Percentiles rank a stretch among this genome's conserved stretches.
Conservation (phyloP, 2,888 invertebrate genomes). For the Hymenopus coronatus region DNA sequence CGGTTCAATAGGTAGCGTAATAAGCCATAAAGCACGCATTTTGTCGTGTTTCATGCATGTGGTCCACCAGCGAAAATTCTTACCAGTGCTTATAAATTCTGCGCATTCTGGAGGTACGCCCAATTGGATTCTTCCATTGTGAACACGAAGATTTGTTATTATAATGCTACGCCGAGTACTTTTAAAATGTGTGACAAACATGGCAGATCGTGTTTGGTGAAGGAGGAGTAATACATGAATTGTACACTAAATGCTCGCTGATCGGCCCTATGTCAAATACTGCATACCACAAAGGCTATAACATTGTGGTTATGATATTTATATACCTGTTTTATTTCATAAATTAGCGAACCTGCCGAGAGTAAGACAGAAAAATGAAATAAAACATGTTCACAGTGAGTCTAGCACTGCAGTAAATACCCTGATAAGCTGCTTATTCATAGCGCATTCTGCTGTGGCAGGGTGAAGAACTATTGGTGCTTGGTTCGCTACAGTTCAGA, state of each 20-base stretch:
- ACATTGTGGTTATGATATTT: neutral
- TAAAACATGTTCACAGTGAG: neutral
- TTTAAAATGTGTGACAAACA: neutral
- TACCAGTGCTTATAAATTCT: neutral
- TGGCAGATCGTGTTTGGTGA: neutral
- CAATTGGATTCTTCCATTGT: neutral
- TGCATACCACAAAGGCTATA: neutral
- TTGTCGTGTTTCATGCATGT: neutral
- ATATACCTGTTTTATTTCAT: neutral
- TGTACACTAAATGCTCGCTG: neutral
- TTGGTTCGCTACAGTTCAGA: no score
- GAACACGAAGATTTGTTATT: neutral
- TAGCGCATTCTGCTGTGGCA: no score
- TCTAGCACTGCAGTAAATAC: neutral
- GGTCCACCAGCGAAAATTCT: neutral
- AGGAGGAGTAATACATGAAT: neutral
- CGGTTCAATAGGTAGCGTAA: slow-evolving; percentile 14
- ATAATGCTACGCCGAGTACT: neutral
- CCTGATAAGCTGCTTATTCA: no score
- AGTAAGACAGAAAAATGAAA: neutral
- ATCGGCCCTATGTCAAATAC: neutral
- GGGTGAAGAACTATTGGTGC: no score
- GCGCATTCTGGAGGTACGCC: neutral
- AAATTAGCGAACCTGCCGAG: neutral
- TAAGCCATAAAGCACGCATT: slow-evolving; percentile 10